A percentile compares a stretch with the other conserved stretches of the same genome.
phyloP scores from a whole-genome alignment of 1,140 invertebrate genomes.

The Pomacea maculata region DNA sequence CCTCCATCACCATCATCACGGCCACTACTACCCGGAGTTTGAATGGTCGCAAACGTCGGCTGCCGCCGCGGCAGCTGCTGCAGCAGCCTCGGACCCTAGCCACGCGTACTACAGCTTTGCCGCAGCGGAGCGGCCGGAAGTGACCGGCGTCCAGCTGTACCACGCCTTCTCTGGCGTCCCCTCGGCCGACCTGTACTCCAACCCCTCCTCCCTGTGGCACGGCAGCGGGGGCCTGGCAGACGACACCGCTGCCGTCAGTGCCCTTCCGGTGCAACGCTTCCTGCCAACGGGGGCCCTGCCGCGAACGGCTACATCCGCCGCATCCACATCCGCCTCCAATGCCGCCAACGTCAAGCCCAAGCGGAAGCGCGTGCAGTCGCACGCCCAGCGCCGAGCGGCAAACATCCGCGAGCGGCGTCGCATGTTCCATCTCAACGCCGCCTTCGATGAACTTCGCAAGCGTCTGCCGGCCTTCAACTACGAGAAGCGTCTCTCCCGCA shows the following conservation, averaged over 20 bases:
- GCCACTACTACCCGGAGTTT: conserved; percentile 28
- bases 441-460: conserved; percentile 60
- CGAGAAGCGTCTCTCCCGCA: conserved; percentile 63
- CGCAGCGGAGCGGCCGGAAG: conserved; percentile 3
- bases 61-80: conserved; percentile 2
- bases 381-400: conserved; percentile 60
- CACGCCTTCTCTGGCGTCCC: conserved; percentile 5
- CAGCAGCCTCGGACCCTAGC: not conserved
- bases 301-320: not conserved
- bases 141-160: conserved; percentile 12
- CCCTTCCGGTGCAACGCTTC: conserved; percentile 4
- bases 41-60: conserved; percentile 25
- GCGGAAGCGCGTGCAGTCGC: conserved; percentile 50
- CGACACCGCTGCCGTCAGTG: not conserved
- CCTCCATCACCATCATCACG: conserved; percentile 21
- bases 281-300: conserved; percentile 3
- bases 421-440: conserved; percentile 64
- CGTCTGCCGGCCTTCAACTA: conserved; percentile 59
- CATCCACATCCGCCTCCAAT: not conserved
- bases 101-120: not conserved
- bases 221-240: not conserved
- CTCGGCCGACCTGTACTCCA: conserved; percentile 12
- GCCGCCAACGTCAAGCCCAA: conserved; percentile 43
- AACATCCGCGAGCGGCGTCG: conserved; percentile 60
- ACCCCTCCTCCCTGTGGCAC: conserved; percentile 20